Percentiles rank a stretch among this genome's conserved stretches.
Evolutionary conservation across 2,888 invertebrate genomes (phyloP).

Genomic region (Helleia helle): DNA sequence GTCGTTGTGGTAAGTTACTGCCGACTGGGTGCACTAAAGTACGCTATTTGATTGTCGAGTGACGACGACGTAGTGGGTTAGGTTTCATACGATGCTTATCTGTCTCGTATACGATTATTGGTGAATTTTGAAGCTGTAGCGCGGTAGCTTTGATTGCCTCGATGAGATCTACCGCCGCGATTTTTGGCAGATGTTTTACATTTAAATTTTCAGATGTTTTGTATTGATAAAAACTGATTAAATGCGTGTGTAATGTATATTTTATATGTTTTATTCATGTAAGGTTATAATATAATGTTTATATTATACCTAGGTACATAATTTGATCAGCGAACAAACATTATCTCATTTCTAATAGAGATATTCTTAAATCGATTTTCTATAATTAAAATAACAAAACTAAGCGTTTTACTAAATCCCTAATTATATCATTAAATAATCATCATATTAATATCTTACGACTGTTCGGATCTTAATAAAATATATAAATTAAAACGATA

Average conservation of each 20-base stretch:
- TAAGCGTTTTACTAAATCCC: too few relatives aligned
- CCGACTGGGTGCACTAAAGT: slow-evolving; percentile 50
- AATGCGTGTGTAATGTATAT: too few relatives aligned
- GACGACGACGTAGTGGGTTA: slow-evolving; percentile 16
- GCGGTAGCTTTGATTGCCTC: neutral
- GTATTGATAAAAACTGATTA: neutral
- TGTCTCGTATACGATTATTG: neutral
- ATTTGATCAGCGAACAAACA: too few relatives aligned
- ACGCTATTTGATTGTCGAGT: slow-evolving; percentile 52
- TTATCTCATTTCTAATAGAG: too few relatives aligned
- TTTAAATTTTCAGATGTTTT: neutral
- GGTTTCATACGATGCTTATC: slow-evolving; percentile 22
- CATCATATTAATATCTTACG: neutral
- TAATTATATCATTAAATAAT: too few relatives aligned
- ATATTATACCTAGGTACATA: too few relatives aligned
- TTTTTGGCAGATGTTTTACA: too few relatives aligned
- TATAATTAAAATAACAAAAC: too few relatives aligned
- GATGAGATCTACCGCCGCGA: neutral
- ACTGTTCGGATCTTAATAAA: neutral
- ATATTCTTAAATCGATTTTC: too few relatives aligned
- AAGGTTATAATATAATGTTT: too few relatives aligned
- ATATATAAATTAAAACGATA: neutral
- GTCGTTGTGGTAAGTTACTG: slow-evolving; percentile 61
- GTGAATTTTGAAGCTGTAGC: neutral
- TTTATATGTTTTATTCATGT: too few relatives aligned